phyloP scores from a whole-genome alignment of 1,140 invertebrate species.

The Tachypleus tridentatus region DNA sequence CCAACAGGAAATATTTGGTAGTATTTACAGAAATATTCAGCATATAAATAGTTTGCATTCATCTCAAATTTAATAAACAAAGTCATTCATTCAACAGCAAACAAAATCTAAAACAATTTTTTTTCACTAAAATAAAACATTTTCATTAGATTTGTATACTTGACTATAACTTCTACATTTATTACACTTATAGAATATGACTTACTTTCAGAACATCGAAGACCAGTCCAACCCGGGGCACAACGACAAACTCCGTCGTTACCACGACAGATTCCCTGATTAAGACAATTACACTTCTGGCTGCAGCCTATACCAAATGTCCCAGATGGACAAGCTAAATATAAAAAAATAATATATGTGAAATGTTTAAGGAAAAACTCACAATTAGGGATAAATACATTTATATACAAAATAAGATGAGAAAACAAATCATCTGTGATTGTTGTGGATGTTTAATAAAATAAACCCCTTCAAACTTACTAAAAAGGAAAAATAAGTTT shows the following conservation, averaged over 20 bases:
- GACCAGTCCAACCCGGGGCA: constrained; percentile 47
- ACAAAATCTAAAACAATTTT: no score
- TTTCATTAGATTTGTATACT: not conserved
- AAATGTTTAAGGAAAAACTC: not conserved
- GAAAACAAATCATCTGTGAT: no score
- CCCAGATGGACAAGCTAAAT: constrained; percentile 21
- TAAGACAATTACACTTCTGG: constrained; percentile 38
- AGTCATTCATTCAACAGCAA: no score
- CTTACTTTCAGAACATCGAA: constrained; percentile 32
- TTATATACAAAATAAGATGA: no score
- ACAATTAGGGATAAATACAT: constrained; percentile 10
- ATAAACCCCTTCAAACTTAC: no score
- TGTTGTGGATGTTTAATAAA: no score
- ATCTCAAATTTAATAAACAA: no score
- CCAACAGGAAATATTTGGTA: no score
- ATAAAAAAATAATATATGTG: constrained; percentile 1
- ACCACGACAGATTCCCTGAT: constrained; percentile 33
- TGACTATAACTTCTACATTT: not conserved
- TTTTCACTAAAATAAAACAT: not conserved
- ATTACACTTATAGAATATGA: not conserved
- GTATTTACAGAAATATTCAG: no score
- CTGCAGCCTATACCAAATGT: constrained; percentile 34
- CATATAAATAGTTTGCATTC: no score
- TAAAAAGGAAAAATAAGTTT: no score
- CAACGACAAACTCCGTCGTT: constrained; percentile 62